A percentile compares a stretch with the other conserved stretches of the same genome.
These are phyloP conservation scores for Oedothorax gibbosus DNA, from an alignment of 1,140 invertebrate genomes.

Conservation along the genomic window DNA sequence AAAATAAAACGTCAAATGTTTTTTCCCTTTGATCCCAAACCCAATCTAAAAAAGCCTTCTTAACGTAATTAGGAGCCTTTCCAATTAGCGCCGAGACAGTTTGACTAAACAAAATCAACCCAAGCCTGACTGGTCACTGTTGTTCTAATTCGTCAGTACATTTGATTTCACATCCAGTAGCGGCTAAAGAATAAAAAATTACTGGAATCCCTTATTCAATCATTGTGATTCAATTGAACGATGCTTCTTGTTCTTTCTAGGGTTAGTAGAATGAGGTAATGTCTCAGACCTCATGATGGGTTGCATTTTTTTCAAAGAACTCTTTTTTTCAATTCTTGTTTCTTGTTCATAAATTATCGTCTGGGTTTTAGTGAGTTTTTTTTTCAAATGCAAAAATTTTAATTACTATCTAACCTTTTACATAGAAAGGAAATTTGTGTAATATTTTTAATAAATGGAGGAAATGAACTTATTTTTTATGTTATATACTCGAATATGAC, in stretches of 20 bases:
- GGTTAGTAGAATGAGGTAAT: background rate
- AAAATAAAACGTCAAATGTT: background rate
- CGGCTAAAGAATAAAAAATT: conserved; percentile 4
- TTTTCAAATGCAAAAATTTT: no score
- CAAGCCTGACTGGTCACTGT: conserved; percentile 2
- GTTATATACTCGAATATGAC: no score
- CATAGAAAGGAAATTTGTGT: no score
- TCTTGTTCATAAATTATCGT: no score
- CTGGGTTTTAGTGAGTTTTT: no score
- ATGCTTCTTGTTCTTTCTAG: background rate
- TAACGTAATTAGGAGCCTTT: conserved; percentile 51
- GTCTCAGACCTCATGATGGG: background rate
- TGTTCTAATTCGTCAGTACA: conserved; percentile 39
- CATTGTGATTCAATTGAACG: conserved; percentile 36
- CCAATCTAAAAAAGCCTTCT: conserved; percentile 29
- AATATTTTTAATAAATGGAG: no score
- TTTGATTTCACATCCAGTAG: background rate
- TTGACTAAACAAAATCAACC: conserved; percentile 52
- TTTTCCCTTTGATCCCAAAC: conserved; percentile 39
- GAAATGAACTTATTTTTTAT: no score
- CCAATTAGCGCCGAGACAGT: conserved; percentile 44
- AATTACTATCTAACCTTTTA: no score
- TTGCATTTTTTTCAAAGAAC: background rate
- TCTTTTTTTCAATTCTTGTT: no score
- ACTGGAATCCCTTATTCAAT: conserved; percentile 32